Conservation (phyloP, 2,888 invertebrate species). For the Luperina nickerlii region DNA sequence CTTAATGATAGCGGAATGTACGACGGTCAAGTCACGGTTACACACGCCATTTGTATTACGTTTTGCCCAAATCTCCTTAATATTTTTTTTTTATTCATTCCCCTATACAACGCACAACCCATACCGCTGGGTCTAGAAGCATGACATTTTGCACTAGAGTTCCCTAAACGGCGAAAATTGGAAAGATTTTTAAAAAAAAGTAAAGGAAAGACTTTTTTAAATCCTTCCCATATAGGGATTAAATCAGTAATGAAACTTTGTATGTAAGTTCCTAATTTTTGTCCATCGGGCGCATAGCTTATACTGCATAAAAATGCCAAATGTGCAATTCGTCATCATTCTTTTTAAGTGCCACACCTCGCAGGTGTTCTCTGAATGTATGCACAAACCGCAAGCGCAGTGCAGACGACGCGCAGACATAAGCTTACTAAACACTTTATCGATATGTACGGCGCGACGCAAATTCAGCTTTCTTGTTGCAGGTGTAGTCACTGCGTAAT, state of each 20-base stretch:
- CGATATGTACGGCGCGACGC: conserved; percentile 41
- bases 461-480: conserved; percentile 37
- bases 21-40: background rate
- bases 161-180: background rate
- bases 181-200: background rate
- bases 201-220: background rate
- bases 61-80: background rate
- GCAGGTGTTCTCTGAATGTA: conserved; percentile 14
- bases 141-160: background rate
- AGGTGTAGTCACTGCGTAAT: background rate
- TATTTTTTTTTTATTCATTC: background rate
- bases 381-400: conserved; percentile 63
- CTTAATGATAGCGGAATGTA: background rate
- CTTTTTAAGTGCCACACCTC: background rate
- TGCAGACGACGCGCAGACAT: conserved; percentile 29
- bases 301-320: background rate
- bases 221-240: background rate
- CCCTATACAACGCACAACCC: background rate
- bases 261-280: background rate
- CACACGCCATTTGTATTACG: background rate
- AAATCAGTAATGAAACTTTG: background rate
- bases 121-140: background rate
- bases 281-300: background rate
- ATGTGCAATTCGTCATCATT: background rate
- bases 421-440: conserved; percentile 30